Evolutionary conservation across 2,888 invertebrate genomes (phyloP).

Genomic region (Xestobium rufovillosum): DNA sequence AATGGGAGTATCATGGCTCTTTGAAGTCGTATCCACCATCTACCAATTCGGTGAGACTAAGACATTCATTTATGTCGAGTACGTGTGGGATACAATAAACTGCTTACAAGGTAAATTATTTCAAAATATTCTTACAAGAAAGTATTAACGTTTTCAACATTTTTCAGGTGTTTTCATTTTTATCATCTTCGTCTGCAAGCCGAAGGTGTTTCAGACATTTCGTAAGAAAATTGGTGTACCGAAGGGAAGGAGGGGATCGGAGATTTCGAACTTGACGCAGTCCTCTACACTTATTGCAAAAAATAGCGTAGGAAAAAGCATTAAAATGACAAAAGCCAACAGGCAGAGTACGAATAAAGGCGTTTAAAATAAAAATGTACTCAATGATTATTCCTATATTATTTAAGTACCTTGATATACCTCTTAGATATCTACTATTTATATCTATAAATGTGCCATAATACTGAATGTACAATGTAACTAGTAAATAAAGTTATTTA

Average conservation of each 20-base stretch:
- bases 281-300: background rate
- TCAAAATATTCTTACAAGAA: background rate
- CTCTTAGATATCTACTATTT: no score
- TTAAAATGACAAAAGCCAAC: no score
- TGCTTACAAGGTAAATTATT: conserved; percentile 54
- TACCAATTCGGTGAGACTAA: conserved; percentile 48
- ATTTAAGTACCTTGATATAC: no score
- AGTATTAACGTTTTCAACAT: conserved; percentile 17
- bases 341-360: no score
- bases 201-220: no score
- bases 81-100: conserved; percentile 57
- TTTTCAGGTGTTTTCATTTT: conserved; percentile 14
- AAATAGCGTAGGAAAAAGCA: no score
- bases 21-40: conserved; percentile 57
- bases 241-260: background rate
- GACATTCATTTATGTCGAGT: conserved; percentile 37
- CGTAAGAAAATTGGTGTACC: background rate
- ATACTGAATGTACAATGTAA: no score
- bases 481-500: no score
- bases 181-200: conserved; percentile 2
- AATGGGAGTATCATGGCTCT: conserved; percentile 70
- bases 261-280: background rate
- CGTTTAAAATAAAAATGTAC: no score
- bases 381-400: no score
- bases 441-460: no score